phyloP scores from a whole-genome alignment of 2,888 invertebrate genomes.

The Nomada fucata region DNA sequence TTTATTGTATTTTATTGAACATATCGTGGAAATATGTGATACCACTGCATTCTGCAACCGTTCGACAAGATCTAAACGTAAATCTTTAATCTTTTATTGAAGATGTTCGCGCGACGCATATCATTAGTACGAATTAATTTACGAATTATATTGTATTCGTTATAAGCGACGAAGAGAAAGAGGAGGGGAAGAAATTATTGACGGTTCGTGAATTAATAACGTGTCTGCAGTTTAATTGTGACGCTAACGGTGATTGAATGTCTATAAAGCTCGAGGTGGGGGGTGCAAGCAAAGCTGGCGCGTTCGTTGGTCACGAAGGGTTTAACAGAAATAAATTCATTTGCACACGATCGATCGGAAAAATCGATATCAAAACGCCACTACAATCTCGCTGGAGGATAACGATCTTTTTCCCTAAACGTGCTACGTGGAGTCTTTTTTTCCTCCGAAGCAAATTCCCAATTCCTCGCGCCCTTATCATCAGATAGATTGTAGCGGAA shows the following conservation, averaged over 20 bases:
- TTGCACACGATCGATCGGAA: slow-evolving; percentile 58
- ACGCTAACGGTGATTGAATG: slow-evolving; percentile 53
- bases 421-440: slow-evolving; percentile 55
- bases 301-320: slow-evolving; percentile 65
- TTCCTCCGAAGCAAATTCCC: slow-evolving; percentile 49
- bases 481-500: slow-evolving; percentile 65
- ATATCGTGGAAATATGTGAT: slow-evolving; percentile 67
- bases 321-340: slow-evolving; percentile 51
- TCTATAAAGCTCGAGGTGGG: slow-evolving; percentile 38
- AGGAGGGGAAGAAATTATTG: slow-evolving; percentile 6
- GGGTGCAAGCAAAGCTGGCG: slow-evolving; percentile 13
- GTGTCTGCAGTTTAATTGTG: slow-evolving; percentile 54
- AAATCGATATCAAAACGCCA: slow-evolving; percentile 54
- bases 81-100: slow-evolving; percentile 53
- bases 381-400: slow-evolving; percentile 60
- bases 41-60: slow-evolving; percentile 42
- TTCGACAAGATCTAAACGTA: slow-evolving; percentile 50
- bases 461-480: slow-evolving; percentile 61
- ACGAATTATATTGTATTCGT: slow-evolving; percentile 56
- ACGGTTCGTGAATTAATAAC: slow-evolving; percentile 23
- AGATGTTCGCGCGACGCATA: slow-evolving; percentile 63
- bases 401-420: slow-evolving; percentile 43
- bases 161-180: slow-evolving; percentile 27
- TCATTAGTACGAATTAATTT: slow-evolving; percentile 65
- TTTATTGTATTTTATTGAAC: slow-evolving; percentile 68